Base-by-base conservation (phyloP, 2,888 invertebrate species). In the Thecophora atra region DNA sequence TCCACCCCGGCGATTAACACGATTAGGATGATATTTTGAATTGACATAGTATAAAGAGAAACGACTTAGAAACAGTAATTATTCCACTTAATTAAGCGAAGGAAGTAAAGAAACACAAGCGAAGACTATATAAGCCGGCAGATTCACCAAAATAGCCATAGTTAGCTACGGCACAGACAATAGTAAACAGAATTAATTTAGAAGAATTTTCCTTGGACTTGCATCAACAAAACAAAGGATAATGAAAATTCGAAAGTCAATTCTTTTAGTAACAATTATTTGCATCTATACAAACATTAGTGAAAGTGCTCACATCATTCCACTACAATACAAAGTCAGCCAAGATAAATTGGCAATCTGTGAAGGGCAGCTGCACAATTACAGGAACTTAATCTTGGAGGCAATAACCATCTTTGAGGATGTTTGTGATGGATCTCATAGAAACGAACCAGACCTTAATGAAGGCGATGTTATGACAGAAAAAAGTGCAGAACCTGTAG, bases 381-480 rank as follows among this genome's bases (percentile, higher is more conserved):
- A 85, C 72, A 81, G 85, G 3, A 79, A 80, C 54, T 85, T 85
- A 62, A 76, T 86, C 15, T 78, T 86, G 0, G 82, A 85, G 75
- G 83, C 85, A 13, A 82, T 86, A 44, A 76, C 85, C 19, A 85
- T 81, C 56, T 85, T 85, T 60, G 86, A 86, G 73, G 84, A 86
- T 73, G 82, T 85, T 19, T 86, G 86, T 58, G 85, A 86, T 72
- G 80, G 81, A 11, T 85, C 84, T 74, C 82, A 79, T 30, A 47
- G 47, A 7, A 7, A 44, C 47, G 4, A 47, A 6, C 47, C 5
- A 47, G 8, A 6, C 17, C n/a, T 47, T 47, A 47, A n/a, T n/a
- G n/a, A 30, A 30, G 8, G 30, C 30, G 30, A 4, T 30, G 4
- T n/a, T 47, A 3, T 17, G 11, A 47, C 47, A 47, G 15, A 17